These are phyloP conservation scores for Grammomys surdaster DNA, from an alignment of 2,113 vertebrate genomes.

Conservation along the genomic window DNA sequence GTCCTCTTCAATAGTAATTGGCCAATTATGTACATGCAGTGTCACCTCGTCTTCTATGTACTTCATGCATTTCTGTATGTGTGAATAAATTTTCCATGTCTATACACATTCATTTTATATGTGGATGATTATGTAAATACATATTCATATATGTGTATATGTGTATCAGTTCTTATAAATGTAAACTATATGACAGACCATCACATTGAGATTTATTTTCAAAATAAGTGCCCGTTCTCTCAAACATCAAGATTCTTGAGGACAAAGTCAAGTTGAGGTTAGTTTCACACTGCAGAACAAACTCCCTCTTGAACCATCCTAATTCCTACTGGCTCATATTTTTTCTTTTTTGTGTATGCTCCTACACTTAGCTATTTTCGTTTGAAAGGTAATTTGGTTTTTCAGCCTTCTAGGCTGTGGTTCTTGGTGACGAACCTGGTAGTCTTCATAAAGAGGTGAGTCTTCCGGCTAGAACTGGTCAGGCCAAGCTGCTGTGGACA, in stretches of 20 bases:
- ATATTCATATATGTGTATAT: too few species aligned
- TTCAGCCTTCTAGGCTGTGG: background rate
- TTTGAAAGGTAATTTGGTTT: background rate
- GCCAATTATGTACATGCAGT: too few species aligned
- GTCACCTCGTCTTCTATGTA: too few species aligned
- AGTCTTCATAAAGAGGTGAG: background rate
- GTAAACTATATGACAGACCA: too few species aligned
- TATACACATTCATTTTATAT: too few species aligned
- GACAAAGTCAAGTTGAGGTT: background rate
- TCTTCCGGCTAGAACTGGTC: background rate
- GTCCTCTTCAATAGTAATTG: too few species aligned
- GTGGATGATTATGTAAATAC: too few species aligned
- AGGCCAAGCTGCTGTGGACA: background rate
- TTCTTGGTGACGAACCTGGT: background rate
- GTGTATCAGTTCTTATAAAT: too few species aligned
- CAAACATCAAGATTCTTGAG: background rate
- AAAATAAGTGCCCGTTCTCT: background rate
- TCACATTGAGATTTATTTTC: background rate
- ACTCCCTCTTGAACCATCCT: background rate
- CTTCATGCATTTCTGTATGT: too few species aligned
- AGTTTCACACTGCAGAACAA: background rate
- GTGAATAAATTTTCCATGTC: too few species aligned
- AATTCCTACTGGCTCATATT: background rate
- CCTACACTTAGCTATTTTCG: background rate
- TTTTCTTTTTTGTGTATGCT: background rate